phyloP scores from a whole-genome alignment of 2,113 vertebrate genomes.

The Pseudorectes ferrugineus region DNA sequence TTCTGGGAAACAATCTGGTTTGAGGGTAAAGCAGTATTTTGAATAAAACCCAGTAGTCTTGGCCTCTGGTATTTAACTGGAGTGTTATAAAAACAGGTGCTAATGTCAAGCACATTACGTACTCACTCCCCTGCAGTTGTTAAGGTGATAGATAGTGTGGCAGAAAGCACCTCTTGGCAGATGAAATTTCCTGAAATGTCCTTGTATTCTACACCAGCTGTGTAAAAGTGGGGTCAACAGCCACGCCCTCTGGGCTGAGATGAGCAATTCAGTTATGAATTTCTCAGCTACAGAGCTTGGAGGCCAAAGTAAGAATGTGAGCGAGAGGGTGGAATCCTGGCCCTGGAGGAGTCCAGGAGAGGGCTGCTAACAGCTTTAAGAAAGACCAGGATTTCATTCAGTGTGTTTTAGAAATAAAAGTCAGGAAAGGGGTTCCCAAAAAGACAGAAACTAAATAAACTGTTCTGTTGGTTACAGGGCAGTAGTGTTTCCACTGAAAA shows the following conservation, averaged over 20 bases:
- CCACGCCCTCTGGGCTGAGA: constrained; percentile 18
- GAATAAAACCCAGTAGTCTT: constrained; percentile 20
- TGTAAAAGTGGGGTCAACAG: neutral
- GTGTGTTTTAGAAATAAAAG: neutral
- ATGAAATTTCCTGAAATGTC: constrained; percentile 47
- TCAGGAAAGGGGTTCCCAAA: neutral
- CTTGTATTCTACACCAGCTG: neutral
- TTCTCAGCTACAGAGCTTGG: neutral
- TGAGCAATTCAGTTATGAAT: neutral
- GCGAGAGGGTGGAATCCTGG: neutral
- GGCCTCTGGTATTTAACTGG: constrained; percentile 9
- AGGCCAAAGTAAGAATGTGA: neutral
- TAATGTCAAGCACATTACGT: constrained; percentile 46
- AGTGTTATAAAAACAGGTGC: constrained; percentile 41
- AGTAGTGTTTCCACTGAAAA: neutral
- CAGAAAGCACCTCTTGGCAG: neutral
- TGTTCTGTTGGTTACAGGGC: neutral
- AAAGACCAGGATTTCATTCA: neutral
- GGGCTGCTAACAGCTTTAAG: neutral
- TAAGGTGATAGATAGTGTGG: constrained; percentile 41
- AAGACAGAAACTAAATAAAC: neutral
- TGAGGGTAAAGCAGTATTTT: neutral
- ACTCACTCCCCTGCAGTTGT: constrained; percentile 11
- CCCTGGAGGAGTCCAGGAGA: neutral
- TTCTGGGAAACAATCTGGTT: neutral